Conservation (phyloP, 35 echinoderm and acorn worm genomes). For the Lytechinus pictus region DNA sequence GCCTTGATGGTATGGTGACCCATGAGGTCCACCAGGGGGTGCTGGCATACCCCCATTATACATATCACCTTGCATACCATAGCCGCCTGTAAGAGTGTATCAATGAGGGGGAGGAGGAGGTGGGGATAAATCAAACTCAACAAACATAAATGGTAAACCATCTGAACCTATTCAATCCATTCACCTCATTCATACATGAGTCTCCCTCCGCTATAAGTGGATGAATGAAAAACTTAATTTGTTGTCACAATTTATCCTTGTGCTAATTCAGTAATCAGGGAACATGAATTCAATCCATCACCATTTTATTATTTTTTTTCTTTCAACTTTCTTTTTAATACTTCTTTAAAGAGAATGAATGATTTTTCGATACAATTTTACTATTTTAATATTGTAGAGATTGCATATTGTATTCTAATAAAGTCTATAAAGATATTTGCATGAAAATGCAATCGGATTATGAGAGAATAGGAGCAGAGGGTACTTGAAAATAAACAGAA, state of each 20-base stretch:
- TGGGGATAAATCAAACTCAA: constrained; percentile 7
- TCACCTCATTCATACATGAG: neutral
- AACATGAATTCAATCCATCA: neutral
- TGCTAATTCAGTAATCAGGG: too few relatives aligned
- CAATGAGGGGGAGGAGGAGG: neutral
- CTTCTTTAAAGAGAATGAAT: neutral
- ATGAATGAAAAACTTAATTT: too few relatives aligned
- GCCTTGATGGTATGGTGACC: constrained; percentile 36
- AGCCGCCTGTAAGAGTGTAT: constrained; percentile 13
- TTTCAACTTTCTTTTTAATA: neutral
- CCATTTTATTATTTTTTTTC: too few relatives aligned
- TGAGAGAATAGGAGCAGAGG: neutral
- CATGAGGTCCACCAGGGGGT: neutral
- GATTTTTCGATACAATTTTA: neutral
- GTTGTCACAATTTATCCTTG: too few relatives aligned
- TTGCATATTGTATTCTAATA: neutral
- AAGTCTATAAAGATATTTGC: neutral
- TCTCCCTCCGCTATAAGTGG: too few relatives aligned
- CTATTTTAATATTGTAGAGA: neutral
- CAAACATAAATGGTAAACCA: neutral
- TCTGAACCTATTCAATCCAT: neutral
- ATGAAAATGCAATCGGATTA: neutral
- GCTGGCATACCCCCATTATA: constrained; percentile 8
- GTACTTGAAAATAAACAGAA: neutral
- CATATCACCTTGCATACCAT: constrained; percentile 40